Percentiles rank a stretch among this genome's conserved stretches.
Evolutionary conservation across 2,888 invertebrate species (phyloP).

Genomic region (Apomyelois bistriatella): DNA sequence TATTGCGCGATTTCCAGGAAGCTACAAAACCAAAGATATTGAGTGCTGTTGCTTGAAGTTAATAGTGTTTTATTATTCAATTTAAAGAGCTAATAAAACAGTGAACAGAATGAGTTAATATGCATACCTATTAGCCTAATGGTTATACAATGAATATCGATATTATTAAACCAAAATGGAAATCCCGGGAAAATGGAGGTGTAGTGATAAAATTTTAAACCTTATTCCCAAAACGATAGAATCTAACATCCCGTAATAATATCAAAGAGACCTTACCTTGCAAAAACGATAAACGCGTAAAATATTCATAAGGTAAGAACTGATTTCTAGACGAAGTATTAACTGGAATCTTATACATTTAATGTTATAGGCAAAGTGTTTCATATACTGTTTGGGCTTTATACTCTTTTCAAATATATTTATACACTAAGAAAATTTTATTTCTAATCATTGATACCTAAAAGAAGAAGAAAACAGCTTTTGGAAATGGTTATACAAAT

Average conservation of each 20-base stretch:
- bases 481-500: no score
- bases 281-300: slow-evolving; percentile 12
- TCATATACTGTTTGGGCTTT: no score
- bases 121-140: slow-evolving; percentile 1
- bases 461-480: no score
- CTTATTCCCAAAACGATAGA: neutral
- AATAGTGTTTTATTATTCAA: no score
- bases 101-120: slow-evolving; percentile 1
- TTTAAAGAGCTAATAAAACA: no score
- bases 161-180: slow-evolving; percentile 10
- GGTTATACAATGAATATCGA: slow-evolving; percentile 13
- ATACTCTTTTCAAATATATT: no score
- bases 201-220: neutral
- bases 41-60: no score
- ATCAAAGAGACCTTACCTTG: neutral
- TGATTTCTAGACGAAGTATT: slow-evolving; percentile 12
- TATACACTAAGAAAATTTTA: no score
- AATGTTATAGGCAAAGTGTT: no score
- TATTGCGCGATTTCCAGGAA: no score
- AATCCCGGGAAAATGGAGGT: slow-evolving; percentile 6
- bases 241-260: neutral
- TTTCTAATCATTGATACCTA: no score
- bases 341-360: slow-evolving; percentile 6
- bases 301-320: slow-evolving; percentile 16
- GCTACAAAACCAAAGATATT: no score